Base-by-base conservation (phyloP, 2,113 vertebrate genomes). In the Carassius carassius region DNA sequence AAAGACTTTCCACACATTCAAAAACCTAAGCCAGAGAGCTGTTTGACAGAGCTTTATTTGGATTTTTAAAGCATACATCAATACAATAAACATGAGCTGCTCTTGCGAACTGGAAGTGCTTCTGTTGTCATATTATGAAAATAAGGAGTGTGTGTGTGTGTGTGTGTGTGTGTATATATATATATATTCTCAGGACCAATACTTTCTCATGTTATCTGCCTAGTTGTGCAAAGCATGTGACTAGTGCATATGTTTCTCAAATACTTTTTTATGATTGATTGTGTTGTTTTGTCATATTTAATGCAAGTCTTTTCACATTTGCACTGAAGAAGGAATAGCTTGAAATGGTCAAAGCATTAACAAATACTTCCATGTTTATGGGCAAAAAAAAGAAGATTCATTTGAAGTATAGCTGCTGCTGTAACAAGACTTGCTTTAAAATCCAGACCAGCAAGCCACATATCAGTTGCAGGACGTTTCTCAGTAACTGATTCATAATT, bases 41-140 rank as follows among this genome's bases (percentile, higher is more conserved):
- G 29, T 44, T 4, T 81, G 44, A 85, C 19, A 78, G 12, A 72
- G 5, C 49, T 83, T 83, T 73, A 73, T 73, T 78, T 60, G 10
- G 32, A n/a, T 23, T 78, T 25, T 78, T 8, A 25, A 67, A 74
- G 44, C 44, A 21, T 67, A 13, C 44, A 23, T 44, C 25, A 32
- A 69, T 35, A 49, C 16, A 21, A 3, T 49, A 69, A 81, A 69
- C 44, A 81, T 14, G 13, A 67, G 41, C 10, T 51, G 41, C 25
- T 81, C n/a, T 47, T 80, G n/a, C 2, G 3, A 70, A 82, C 25
- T 56, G 47, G 0, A 23, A 82, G 44, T 56, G 65, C 29, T 81
- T 82, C 16, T 70, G 19, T 72, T 56, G 10, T 32, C 25, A 73
- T n/a, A 3, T 72, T 70, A 16, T 65, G 67, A 23, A 23, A 29